Percentiles rank a stretch among this genome's conserved stretches.
These are phyloP conservation scores for Steinernema feltiae DNA, from an alignment of 1,140 invertebrate genomes.

Conservation along the genomic window DNA sequence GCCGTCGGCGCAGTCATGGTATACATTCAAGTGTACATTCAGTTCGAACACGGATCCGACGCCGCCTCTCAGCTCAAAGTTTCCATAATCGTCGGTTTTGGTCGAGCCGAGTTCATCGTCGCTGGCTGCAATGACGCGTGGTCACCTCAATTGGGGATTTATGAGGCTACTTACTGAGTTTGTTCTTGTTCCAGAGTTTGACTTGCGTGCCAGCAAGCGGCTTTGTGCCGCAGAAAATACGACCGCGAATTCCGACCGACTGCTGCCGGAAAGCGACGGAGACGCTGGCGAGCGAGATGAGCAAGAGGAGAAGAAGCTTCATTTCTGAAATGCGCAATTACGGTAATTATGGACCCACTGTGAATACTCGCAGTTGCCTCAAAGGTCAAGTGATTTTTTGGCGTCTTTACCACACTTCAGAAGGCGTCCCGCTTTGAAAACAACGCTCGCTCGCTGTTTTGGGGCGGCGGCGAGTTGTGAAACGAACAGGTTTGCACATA, in stretches of 20 bases:
- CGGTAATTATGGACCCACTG: neutral
- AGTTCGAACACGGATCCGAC: neutral
- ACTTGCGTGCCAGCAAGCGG: neutral
- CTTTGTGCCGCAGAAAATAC: neutral
- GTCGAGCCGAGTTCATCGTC: neutral
- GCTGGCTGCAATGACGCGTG: too few species aligned
- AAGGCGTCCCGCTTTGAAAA: neutral
- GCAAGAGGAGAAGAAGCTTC: neutral
- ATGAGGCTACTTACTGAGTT: conserved; percentile 1
- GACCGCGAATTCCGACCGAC: neutral
- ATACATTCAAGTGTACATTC: neutral
- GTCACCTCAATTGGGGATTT: too few species aligned
- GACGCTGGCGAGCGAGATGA: neutral
- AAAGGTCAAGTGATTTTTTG: neutral
- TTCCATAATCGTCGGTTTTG: neutral
- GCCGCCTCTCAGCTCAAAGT: neutral
- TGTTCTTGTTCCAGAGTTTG: conserved; percentile 9
- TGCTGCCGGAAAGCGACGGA: conserved; percentile 1
- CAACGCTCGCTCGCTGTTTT: too few species aligned
- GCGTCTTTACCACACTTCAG: neutral
- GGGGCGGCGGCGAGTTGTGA: too few species aligned
- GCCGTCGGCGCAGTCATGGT: neutral
- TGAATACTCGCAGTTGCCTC: neutral
- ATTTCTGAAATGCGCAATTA: neutral
- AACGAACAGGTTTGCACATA: too few species aligned